Evolutionary conservation across 2,113 vertebrate species (phyloP).

Genomic region (Myotis davidii): DNA sequence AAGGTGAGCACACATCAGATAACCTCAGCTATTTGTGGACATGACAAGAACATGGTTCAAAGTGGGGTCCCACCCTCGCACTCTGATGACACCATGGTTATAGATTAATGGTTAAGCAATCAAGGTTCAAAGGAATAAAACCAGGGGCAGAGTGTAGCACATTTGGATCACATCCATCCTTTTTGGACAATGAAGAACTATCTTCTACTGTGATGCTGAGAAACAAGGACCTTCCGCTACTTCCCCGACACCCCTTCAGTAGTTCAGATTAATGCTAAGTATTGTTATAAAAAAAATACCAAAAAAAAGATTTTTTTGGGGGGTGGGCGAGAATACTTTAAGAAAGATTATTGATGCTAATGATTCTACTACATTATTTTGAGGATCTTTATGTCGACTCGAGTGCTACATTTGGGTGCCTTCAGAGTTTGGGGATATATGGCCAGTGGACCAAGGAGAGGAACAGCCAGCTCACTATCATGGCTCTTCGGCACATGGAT

Average conservation of each 20-base stretch:
- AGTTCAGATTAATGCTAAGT: conserved; percentile 38
- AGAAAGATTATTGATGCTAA: background rate
- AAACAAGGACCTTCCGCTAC: conserved; percentile 1
- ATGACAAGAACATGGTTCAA: conserved; percentile 29
- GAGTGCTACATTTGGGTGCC: background rate
- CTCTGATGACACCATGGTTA: conserved; percentile 34
- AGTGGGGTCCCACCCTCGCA: conserved; percentile 11
- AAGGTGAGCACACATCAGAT: conserved; percentile 60
- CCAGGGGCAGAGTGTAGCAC: background rate
- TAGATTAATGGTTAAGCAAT: background rate
- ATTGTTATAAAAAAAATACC: background rate
- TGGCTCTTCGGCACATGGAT: background rate
- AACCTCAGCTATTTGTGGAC: conserved; percentile 55
- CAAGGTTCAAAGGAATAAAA: conserved; percentile 9
- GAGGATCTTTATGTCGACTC: background rate
- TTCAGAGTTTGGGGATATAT: background rate
- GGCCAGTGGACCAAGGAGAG: background rate
- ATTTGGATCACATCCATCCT: background rate
- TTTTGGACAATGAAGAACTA: conserved; percentile 34
- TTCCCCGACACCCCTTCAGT: background rate
- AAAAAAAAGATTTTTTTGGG: background rate
- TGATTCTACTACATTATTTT: conserved; percentile 4
- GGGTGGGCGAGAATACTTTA: background rate
- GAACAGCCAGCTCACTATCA: background rate
- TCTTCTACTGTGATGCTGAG: background rate